phyloP scores from a whole-genome alignment of 2,888 invertebrate species.

The Noctua comes region DNA sequence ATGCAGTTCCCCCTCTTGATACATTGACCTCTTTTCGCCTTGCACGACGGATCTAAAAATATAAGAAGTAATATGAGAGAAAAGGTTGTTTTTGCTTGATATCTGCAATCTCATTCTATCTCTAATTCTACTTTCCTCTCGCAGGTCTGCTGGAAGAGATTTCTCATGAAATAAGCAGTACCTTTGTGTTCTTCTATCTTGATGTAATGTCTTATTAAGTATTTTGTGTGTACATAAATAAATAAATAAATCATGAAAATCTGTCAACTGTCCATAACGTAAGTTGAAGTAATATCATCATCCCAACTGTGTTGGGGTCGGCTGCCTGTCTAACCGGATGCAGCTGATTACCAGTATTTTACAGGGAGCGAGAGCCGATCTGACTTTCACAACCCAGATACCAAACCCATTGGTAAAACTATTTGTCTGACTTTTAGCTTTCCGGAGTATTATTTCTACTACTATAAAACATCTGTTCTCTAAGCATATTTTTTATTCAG shows the following conservation, averaged over 20 bases:
- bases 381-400: not conserved
- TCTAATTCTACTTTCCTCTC: too few relatives aligned
- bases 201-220: too few relatives aligned
- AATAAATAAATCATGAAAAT: not conserved
- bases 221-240: too few relatives aligned
- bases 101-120: too few relatives aligned
- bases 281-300: not conserved
- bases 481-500: not conserved
- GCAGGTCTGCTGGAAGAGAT: too few relatives aligned
- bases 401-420: not conserved
- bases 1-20: conserved; percentile 73
- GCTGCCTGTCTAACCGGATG: not conserved
- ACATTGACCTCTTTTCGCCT: conserved; percentile 74
- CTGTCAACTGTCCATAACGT: not conserved
- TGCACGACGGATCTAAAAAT: conserved; percentile 76
- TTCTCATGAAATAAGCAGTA: too few relatives aligned
- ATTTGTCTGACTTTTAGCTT: not conserved
- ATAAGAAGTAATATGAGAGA: not conserved
- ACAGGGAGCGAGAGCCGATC: not conserved
- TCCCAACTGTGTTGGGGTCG: not conserved
- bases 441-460: not conserved
- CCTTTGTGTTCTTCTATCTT: too few relatives aligned
- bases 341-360: not conserved
- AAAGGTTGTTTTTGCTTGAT: not conserved
- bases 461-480: not conserved